Evolutionary conservation across 2,797 vertebrate genomes (phyloP).

Genomic region (Brachyrhaphis roseni): DNA sequence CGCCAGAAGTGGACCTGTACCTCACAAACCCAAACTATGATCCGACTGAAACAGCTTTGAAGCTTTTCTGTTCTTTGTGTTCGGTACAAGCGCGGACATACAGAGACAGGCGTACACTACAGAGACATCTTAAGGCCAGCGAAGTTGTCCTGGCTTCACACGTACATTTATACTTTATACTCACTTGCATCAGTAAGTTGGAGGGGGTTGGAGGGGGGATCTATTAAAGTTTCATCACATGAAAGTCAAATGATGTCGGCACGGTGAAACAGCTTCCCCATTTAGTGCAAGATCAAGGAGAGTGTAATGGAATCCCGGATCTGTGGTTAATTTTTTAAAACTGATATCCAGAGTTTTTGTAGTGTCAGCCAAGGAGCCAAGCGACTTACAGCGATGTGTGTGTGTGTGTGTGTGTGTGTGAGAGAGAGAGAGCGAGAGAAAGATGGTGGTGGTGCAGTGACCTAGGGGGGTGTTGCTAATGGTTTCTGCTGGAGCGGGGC

Average conservation of each 20-base stretch:
- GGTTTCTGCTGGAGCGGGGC: slow-evolving; percentile 70
- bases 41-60: not conserved
- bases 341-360: slow-evolving; percentile 81
- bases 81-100: slow-evolving; percentile 74
- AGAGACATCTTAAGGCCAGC: slow-evolving; percentile 32
- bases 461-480: slow-evolving; percentile 47
- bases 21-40: slow-evolving; percentile 4
- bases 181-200: slow-evolving; percentile 24
- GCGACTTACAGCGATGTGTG: slow-evolving; percentile 44
- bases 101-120: slow-evolving; percentile 69
- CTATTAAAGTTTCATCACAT: slow-evolving; percentile 90
- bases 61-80: slow-evolving; percentile 71
- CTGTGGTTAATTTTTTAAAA: slow-evolving; percentile 86
- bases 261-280: slow-evolving; percentile 90
- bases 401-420: not conserved
- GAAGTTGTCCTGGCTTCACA: slow-evolving; percentile 24
- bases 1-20: not conserved
- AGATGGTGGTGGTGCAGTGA: not conserved
- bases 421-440: slow-evolving; percentile 21
- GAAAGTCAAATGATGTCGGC: slow-evolving; percentile 95
- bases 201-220: not conserved
- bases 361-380: slow-evolving; percentile 63
- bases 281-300: slow-evolving; percentile 88
- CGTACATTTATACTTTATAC: slow-evolving; percentile 24
- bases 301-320: slow-evolving; percentile 87